Conservation (phyloP, 1,140 invertebrate species). For the Tetragonula clypearis region DNA sequence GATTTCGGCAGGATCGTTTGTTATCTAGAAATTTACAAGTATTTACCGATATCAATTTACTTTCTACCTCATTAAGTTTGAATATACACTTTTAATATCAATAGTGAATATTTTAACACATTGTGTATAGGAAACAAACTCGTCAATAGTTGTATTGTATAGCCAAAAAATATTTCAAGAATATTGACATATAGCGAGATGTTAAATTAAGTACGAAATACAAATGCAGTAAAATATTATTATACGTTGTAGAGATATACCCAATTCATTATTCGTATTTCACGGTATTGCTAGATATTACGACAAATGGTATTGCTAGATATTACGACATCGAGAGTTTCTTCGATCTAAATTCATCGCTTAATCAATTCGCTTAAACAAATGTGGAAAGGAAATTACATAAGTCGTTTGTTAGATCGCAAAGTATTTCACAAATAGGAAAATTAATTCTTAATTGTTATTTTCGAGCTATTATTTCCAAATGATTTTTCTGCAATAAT, state of each 20-base stretch:
- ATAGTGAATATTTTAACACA: too few species aligned
- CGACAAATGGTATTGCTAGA: background rate
- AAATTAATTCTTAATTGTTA: background rate
- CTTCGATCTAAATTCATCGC: background rate
- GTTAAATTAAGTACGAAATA: too few species aligned
- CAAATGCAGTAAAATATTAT: too few species aligned
- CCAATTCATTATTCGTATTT: background rate
- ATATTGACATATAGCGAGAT: too few species aligned
- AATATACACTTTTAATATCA: too few species aligned
- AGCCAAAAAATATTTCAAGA: too few species aligned
- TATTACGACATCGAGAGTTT: background rate
- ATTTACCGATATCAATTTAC: background rate
- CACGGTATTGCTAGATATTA: background rate
- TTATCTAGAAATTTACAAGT: conserved; percentile 71
- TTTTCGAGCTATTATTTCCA: background rate
- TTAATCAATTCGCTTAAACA: background rate
- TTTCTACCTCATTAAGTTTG: background rate
- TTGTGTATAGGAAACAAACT: too few species aligned
- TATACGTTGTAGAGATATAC: background rate
- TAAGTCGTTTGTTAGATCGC: background rate
- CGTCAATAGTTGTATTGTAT: too few species aligned
- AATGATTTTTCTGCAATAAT: background rate
- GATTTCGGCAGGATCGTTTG: conserved; percentile 75
- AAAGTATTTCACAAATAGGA: background rate
- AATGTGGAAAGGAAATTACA: background rate